Conservation (phyloP, 2,113 vertebrate species). For the Eptesicus fuscus region DNA sequence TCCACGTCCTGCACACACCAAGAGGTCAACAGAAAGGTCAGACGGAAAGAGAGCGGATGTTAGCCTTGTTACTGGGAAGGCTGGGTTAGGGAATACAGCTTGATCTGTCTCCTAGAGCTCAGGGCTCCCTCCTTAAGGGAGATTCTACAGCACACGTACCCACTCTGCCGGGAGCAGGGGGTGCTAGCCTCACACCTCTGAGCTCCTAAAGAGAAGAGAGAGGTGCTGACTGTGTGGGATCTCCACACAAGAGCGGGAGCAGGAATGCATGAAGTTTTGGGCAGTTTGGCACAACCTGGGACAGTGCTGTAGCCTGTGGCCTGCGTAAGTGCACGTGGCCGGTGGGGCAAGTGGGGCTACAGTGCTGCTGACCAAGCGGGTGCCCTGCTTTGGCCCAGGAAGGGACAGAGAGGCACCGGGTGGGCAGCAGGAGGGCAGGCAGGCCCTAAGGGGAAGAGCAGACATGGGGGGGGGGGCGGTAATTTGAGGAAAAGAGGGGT, state of each 20-base stretch:
- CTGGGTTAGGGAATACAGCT: not conserved
- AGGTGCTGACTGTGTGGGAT: not conserved
- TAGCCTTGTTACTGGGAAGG: not conserved
- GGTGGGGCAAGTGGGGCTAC: not conserved
- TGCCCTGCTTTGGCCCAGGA: too few species aligned
- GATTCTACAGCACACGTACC: too few species aligned
- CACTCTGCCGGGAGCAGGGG: not conserved
- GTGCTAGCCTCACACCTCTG: not conserved
- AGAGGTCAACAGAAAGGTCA: not conserved
- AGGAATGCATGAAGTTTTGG: not conserved
- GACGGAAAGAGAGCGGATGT: not conserved
- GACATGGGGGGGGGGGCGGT: rapidly evolving
- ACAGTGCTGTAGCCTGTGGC: not conserved
- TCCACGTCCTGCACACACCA: not conserved
- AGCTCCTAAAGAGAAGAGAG: not conserved
- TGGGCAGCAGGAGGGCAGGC: not conserved
- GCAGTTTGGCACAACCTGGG: not conserved
- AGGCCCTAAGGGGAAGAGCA: not conserved
- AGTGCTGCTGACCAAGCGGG: not conserved
- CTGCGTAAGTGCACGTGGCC: not conserved
- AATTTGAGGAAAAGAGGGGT: too few species aligned
- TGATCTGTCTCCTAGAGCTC: not conserved
- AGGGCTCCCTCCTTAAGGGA: not conserved
- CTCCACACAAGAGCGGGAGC: not conserved
- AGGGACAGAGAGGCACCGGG: not conserved